These are phyloP conservation scores for Chelonia mydas DNA, from an alignment of 2,797 vertebrate species.

Conservation along the genomic window DNA sequence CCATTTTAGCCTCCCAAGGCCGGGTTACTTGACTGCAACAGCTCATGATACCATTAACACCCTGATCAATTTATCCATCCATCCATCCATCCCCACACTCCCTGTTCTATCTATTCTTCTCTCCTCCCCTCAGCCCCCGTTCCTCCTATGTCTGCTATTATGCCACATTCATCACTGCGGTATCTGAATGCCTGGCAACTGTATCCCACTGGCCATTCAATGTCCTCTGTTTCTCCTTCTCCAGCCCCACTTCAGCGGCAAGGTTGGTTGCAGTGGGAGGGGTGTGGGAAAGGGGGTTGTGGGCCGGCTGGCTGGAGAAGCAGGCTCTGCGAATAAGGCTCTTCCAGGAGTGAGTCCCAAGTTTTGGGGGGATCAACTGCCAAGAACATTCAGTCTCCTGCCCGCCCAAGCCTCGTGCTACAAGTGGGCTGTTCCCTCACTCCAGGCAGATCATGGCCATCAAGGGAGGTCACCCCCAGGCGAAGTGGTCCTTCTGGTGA, in stretches of 20 bases:
- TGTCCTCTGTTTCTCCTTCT: no score
- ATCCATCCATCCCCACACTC: rapidly evolving
- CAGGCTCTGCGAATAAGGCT: not conserved
- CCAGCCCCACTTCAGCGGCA: no score
- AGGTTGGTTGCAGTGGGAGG: no score
- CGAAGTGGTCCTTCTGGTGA: no score
- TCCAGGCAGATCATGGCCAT: no score
- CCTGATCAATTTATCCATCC: rapidly evolving
- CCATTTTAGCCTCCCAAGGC: not conserved
- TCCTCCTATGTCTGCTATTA: not conserved
- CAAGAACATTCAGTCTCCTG: not conserved
- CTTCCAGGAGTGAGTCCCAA: not conserved
- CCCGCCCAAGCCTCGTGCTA: no score
- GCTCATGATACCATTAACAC: rapidly evolving
- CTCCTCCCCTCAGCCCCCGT: rapidly evolving
- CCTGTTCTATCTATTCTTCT: rapidly evolving
- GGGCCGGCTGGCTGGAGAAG: not conserved
- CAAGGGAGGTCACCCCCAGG: no score
- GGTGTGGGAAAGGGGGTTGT: no score
- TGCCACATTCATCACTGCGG: no score
- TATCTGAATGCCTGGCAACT: not conserved
- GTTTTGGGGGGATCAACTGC: not conserved
- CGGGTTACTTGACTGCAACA: rapidly evolving
- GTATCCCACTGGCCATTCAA: not conserved
- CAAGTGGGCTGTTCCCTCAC: no score